A percentile compares a stretch with the other conserved stretches of the same genome.
These are phyloP conservation scores for Coptotermes formosanus DNA, from an alignment of 1,140 invertebrate genomes.

Conservation along the genomic window DNA sequence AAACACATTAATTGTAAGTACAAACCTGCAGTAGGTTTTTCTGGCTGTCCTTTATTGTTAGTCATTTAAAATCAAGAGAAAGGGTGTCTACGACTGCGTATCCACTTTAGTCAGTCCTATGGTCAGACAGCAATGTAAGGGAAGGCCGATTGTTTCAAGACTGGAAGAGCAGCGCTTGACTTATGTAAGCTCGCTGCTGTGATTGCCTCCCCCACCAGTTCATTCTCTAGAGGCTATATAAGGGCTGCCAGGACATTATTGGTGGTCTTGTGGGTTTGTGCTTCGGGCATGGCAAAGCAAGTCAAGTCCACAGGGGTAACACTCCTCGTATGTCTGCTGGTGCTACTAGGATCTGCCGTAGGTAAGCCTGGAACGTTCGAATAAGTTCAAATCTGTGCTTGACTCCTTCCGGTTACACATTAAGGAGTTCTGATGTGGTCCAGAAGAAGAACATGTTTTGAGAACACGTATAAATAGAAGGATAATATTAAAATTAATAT, in stretches of 20 bases:
- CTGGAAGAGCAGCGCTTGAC: neutral
- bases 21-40: no score
- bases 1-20: no score
- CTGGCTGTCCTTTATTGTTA: no score
- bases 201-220: neutral
- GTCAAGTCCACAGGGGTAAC: neutral
- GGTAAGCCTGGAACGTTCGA: neutral
- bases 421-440: neutral
- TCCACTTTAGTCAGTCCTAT: no score
- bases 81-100: no score
- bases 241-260: neutral
- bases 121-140: neutral
- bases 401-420: no score
- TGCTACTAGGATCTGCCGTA: neutral
- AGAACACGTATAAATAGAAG: no score
- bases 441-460: no score
- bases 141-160: neutral
- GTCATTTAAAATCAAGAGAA: no score
- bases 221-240: neutral
- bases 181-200: neutral
- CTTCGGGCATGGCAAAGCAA: neutral
- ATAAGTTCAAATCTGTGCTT: neutral
- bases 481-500: no score
- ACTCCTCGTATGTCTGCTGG: neutral
- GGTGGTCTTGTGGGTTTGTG: neutral